These are phyloP conservation scores for Epiblema foenella DNA, from an alignment of 2,888 invertebrate genomes.

Conservation along the genomic window DNA sequence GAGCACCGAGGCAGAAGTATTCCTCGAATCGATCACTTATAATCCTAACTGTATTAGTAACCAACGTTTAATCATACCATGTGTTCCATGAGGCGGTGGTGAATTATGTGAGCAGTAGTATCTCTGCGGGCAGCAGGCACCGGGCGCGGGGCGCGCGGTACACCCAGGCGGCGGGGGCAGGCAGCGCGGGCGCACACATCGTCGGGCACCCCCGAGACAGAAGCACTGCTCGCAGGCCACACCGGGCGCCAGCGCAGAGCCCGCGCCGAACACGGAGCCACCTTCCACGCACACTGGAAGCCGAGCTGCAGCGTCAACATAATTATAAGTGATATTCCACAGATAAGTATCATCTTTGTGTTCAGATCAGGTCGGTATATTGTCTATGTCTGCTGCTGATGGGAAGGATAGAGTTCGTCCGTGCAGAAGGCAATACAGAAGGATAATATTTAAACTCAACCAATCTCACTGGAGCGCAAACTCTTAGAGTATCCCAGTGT, in stretches of 20 bases:
- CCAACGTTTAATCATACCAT: slow-evolving; percentile 52
- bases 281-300: slow-evolving; percentile 88
- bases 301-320: slow-evolving; percentile 14
- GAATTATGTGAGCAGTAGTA: slow-evolving; percentile 86
- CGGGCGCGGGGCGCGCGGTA: slow-evolving; percentile 85
- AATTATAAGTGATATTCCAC: not conserved
- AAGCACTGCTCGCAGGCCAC: slow-evolving; percentile 95
- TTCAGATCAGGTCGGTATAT: no score
- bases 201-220: slow-evolving; percentile 89
- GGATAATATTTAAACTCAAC: no score
- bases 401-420: no score
- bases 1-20: no score
- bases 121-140: slow-evolving; percentile 92
- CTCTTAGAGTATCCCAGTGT: no score
- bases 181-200: slow-evolving; percentile 92
- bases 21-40: no score
- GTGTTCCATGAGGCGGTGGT: slow-evolving; percentile 54
- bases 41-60: slow-evolving; percentile 78
- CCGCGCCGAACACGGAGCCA: slow-evolving; percentile 90
- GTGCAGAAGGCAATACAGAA: no score
- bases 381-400: no score
- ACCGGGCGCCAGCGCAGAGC: slow-evolving; percentile 92
- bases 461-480: no score
- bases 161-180: slow-evolving; percentile 90
- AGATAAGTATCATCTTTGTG: no score